A percentile compares a stretch with the other conserved stretches of the same genome.
Evolutionary conservation across 2,113 vertebrate species (phyloP).

Genomic region (Odocoileus hemionus): DNA sequence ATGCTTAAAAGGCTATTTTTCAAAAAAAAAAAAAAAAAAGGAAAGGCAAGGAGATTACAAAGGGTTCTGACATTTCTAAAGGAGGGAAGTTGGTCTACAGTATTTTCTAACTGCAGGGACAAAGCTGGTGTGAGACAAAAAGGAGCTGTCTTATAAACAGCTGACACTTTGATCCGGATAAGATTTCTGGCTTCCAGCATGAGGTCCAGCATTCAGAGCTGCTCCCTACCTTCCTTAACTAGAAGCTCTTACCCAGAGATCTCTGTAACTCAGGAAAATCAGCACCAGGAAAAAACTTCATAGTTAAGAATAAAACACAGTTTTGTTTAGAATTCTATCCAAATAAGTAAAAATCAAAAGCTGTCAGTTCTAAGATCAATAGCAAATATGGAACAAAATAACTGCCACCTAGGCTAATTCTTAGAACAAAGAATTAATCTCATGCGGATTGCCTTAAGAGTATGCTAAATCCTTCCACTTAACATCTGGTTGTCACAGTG

Average conservation of each 20-base stretch:
- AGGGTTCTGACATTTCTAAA: background rate
- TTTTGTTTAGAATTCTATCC: background rate
- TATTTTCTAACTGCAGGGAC: background rate
- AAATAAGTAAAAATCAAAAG: slow-evolving; percentile 18
- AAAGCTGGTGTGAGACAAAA: background rate
- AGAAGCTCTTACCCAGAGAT: background rate
- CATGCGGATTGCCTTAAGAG: background rate
- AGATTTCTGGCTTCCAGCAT: background rate
- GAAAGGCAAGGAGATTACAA: background rate
- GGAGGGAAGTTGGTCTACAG: background rate
- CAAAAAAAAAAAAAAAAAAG: background rate
- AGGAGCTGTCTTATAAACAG: background rate
- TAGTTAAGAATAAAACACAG: background rate
- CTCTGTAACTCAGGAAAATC: background rate
- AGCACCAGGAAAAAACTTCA: background rate
- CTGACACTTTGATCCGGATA: background rate
- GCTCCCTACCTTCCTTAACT: background rate
- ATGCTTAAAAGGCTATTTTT: background rate
- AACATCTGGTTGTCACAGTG: background rate
- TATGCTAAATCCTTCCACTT: background rate
- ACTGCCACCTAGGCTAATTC: background rate
- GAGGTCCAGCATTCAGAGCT: background rate
- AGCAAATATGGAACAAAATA: background rate
- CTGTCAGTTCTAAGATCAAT: background rate
- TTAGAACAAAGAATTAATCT: background rate